Conservation (phyloP, 1,140 invertebrate species). For the Drosophila fuyamai region DNA sequence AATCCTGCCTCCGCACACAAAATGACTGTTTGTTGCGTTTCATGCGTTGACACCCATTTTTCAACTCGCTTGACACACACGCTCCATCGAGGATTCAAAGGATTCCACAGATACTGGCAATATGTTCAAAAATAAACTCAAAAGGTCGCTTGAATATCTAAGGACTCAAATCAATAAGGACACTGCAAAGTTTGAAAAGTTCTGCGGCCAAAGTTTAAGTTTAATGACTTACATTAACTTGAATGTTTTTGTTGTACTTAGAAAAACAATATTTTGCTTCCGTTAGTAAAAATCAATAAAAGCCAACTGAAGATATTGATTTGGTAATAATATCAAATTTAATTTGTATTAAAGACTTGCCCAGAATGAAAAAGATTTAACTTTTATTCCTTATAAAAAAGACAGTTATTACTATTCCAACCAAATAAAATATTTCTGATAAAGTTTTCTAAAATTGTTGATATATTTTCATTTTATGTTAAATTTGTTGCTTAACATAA, state of each 20-base stretch:
- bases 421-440: too few relatives aligned
- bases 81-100: slow-evolving; percentile 12
- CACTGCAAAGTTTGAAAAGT: not conserved
- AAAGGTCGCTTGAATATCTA: not conserved
- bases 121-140: not conserved
- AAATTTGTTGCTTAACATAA: too few relatives aligned
- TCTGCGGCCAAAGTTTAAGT: not conserved
- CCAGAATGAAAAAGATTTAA: too few relatives aligned
- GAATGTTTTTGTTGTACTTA: not conserved
- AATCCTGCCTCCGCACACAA: slow-evolving; percentile 44
- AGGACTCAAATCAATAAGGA: not conserved
- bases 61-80: slow-evolving; percentile 42
- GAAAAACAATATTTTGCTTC: not conserved
- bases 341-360: too few relatives aligned
- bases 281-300: not conserved
- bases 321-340: too few relatives aligned
- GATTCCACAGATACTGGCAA: not conserved
- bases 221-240: too few relatives aligned
- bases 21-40: slow-evolving; percentile 79
- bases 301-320: not conserved
- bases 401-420: too few relatives aligned
- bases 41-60: slow-evolving; percentile 78
- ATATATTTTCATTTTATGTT: too few relatives aligned
- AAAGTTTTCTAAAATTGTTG: too few relatives aligned
- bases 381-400: too few relatives aligned